phyloP scores from a whole-genome alignment of 2,113 vertebrate species.

The Sander lucioperca region DNA sequence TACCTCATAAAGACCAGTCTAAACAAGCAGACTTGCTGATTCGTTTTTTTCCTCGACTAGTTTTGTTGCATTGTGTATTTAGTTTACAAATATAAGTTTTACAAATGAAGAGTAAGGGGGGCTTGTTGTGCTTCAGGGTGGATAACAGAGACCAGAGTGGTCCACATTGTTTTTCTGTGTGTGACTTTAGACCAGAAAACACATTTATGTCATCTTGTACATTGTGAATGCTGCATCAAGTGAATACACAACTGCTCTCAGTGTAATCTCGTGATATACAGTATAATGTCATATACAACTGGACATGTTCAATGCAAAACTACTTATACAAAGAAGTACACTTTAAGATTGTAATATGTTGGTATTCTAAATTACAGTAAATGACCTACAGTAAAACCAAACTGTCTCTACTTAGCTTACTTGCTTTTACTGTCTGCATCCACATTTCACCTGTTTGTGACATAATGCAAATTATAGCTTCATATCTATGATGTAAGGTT shows the following conservation, averaged over 20 bases:
- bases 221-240: not conserved
- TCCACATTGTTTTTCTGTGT: not conserved
- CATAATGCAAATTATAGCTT: not conserved
- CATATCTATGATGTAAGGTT: not conserved
- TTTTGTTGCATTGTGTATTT: not conserved
- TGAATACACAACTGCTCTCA: not conserved
- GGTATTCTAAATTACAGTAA: not conserved
- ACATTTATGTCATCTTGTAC: not conserved
- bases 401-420: not conserved
- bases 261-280: not conserved
- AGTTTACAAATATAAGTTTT: not conserved
- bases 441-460: not conserved
- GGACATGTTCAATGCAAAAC: not conserved
- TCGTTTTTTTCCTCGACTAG: not conserved
- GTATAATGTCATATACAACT: not conserved
- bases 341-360: not conserved
- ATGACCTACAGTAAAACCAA: not conserved
- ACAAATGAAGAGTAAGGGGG: not conserved
- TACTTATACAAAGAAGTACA: not conserved
- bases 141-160: not conserved
- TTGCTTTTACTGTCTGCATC: not conserved
- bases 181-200: not conserved
- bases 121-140: no score
- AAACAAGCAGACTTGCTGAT: constrained; percentile 35
- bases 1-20: constrained; percentile 33